Evolutionary conservation across 2,888 invertebrate species (phyloP).

Genomic region (Xylota segnis): DNA sequence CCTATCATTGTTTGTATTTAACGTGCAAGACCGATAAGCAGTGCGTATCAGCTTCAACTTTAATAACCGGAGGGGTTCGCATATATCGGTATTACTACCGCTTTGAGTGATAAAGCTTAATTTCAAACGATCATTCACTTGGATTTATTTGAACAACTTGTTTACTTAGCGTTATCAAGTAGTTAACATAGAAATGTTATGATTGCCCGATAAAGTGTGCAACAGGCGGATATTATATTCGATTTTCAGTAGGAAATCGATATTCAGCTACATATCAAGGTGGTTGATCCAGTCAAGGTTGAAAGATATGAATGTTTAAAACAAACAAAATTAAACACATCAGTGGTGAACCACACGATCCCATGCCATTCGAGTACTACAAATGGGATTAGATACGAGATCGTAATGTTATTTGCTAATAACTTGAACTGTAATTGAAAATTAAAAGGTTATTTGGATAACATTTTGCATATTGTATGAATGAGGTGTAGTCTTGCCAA

Average conservation of each 20-base stretch:
- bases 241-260: background rate
- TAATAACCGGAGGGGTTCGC: background rate
- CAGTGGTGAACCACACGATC: too few species aligned
- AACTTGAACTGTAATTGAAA: too few species aligned
- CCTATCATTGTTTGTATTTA: conserved; percentile 18
- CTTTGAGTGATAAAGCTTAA: background rate
- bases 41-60: background rate
- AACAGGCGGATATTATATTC: background rate
- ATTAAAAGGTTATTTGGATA: too few species aligned
- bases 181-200: background rate
- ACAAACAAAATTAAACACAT: background rate
- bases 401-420: too few species aligned
- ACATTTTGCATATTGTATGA: too few species aligned
- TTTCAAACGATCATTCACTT: background rate
- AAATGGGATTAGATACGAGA: too few species aligned
- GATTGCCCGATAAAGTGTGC: background rate
- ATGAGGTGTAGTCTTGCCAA: too few species aligned
- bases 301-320: too few species aligned
- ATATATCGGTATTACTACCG: background rate
- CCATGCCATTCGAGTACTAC: too few species aligned
- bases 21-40: background rate
- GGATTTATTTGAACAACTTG: background rate
- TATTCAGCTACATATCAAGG: background rate
- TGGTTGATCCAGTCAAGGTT: background rate
- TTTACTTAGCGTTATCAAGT: background rate